Base-by-base conservation (phyloP, 2,888 invertebrate genomes). In the Caenorhabditis sp. region DNA sequence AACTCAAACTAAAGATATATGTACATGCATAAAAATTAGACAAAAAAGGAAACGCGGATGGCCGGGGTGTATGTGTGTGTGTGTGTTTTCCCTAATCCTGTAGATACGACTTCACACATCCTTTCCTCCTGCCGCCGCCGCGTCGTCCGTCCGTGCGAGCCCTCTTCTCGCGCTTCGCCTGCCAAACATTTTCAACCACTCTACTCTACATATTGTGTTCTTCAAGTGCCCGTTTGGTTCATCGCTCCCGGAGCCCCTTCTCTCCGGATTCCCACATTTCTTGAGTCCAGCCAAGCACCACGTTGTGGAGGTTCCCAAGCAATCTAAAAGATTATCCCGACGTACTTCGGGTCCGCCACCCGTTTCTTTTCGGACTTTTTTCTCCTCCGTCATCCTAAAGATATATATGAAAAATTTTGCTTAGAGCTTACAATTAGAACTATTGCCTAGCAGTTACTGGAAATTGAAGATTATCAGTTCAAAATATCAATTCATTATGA, bases 251-350 rank as follows among this genome's bases (percentile, higher is more conserved):
- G n/a, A n/a, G n/a, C n/a, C n/a, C n/a, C n/a, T n/a, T 47, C 62
- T 50, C 68, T 58, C 77, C 69, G 69, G 69, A 70, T 79, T 65
- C 70, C 71, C 70, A 69, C 79, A 69, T 78, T 64, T 69, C 65
- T 70, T 69, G 69, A 68, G 68, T 77, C 77, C 68, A 51, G 9
- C 47, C 61, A 60, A 61, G 61, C 61, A 61, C 61, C 72, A 80
- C 72, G 70, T 79, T 79, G 71, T 71, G 79, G n/a, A 80, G 74
- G 80, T 80, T 80, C 81, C 71, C 81, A 77, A 81, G 76, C 80
- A 76, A 80, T 80, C 80, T 70, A 76, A 61, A 76, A 77, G 81
- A 81, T 77, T 77, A 81, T 80, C 69, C n/a, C 80, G 68, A 40
- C 53, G 53, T 55, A 47, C 47, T 47, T 47, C 47, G 35, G 58